These are phyloP conservation scores for Trematocara unimaculatum DNA, from an alignment of 2,113 vertebrate genomes.

Conservation along the genomic window DNA sequence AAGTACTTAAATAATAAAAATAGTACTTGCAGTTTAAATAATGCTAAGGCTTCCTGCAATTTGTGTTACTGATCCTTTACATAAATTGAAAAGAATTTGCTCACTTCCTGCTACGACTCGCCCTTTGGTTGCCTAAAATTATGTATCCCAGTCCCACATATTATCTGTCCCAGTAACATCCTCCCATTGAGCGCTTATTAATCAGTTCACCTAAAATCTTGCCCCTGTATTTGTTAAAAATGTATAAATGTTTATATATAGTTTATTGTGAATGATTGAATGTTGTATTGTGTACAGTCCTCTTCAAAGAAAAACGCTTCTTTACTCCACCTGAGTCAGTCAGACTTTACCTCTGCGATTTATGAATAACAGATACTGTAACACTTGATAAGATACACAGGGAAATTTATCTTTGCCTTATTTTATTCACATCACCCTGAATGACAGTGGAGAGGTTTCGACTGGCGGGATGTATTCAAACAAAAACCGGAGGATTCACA, in stretches of 20 bases:
- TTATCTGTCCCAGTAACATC: not conserved
- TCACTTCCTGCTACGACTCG: not conserved
- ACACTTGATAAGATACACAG: slow-evolving; percentile 9
- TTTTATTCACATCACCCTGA: not conserved
- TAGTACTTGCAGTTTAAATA: not conserved
- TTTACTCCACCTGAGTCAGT: slow-evolving; percentile 21
- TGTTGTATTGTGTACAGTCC: slow-evolving; percentile 24
- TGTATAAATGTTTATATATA: slow-evolving; percentile 61
- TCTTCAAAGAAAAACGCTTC: slow-evolving; percentile 10
- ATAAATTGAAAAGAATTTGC: not conserved
- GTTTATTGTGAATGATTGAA: slow-evolving; percentile 23
- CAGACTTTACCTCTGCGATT: not conserved
- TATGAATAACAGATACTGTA: not conserved
- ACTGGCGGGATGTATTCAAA: not conserved
- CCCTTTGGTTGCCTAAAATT: slow-evolving; percentile 1
- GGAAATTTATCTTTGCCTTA: slow-evolving; percentile 50
- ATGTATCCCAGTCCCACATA: not conserved
- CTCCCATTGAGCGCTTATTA: not conserved
- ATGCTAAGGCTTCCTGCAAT: not conserved
- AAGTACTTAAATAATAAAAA: not conserved
- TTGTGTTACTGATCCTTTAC: not conserved
- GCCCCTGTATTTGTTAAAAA: slow-evolving; percentile 26
- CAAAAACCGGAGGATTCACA: not conserved
- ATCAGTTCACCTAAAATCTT: not conserved
- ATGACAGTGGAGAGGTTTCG: not conserved